These are phyloP conservation scores for Tridacna crocea DNA, from an alignment of 2,888 invertebrate genomes.

Conservation along the genomic window DNA sequence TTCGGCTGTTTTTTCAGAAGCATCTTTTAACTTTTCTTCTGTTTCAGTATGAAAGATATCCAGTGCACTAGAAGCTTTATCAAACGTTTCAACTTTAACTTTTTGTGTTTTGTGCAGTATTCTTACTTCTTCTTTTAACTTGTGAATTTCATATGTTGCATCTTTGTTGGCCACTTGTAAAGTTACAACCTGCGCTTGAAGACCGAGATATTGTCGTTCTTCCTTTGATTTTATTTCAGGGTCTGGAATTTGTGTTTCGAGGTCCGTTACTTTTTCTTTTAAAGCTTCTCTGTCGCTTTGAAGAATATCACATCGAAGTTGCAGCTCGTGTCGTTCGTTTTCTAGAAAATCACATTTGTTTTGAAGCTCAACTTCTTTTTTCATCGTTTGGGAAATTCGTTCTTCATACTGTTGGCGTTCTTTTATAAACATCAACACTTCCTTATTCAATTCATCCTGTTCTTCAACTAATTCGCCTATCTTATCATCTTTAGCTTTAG, in stretches of 20 bases:
- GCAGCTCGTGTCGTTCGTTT: slow-evolving; percentile 50
- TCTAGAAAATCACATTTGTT: slow-evolving; percentile 50
- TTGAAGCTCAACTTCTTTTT: slow-evolving; percentile 53
- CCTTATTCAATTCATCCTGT: slow-evolving; percentile 48
- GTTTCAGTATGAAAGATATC: slow-evolving; percentile 39
- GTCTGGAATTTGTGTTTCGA: slow-evolving; percentile 54
- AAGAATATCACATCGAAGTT: slow-evolving; percentile 55
- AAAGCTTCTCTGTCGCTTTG: slow-evolving; percentile 56
- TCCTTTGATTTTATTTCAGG: slow-evolving; percentile 59
- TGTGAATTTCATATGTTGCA: slow-evolving; percentile 45
- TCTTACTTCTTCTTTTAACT: slow-evolving; percentile 49
- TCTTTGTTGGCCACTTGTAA: slow-evolving; percentile 58
- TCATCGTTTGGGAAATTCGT: slow-evolving; percentile 49
- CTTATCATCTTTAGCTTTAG: slow-evolving; percentile 52
- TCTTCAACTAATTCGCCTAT: slow-evolving; percentile 49
- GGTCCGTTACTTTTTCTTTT: slow-evolving; percentile 44
- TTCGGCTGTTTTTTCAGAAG: slow-evolving; percentile 32
- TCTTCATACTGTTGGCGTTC: slow-evolving; percentile 60
- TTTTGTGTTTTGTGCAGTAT: slow-evolving; percentile 47
- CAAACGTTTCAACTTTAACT: slow-evolving; percentile 41
- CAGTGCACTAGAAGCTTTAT: slow-evolving; percentile 48
- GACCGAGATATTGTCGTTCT: slow-evolving; percentile 52
- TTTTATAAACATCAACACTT: slow-evolving; percentile 54
- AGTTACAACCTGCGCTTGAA: slow-evolving; percentile 53
- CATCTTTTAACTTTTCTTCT: slow-evolving; percentile 29